Percentiles rank a stretch among this genome's conserved stretches.
These are phyloP conservation scores for Hymenochirus boettgeri DNA, from an alignment of 2,113 vertebrate species.

Conservation along the genomic window DNA sequence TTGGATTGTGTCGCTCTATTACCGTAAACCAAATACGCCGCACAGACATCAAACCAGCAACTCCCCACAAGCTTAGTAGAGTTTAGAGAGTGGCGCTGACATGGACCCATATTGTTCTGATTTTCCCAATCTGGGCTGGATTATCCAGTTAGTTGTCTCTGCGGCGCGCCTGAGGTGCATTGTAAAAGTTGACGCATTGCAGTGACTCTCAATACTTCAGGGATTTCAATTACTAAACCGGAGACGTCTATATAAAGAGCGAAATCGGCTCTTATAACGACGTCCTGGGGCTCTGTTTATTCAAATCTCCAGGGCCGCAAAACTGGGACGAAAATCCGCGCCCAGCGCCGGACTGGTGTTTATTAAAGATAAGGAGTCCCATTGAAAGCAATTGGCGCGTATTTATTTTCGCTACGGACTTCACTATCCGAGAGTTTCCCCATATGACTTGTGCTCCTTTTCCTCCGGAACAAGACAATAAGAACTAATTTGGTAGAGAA, in stretches of 20 bases:
- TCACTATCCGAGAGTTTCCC: neutral
- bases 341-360: neutral
- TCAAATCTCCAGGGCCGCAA: slow-evolving; percentile 7
- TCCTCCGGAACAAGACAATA: neutral
- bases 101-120: no score
- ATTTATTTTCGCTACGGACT: neutral
- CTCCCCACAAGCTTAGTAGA: slow-evolving; percentile 22
- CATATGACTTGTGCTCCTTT: neutral
- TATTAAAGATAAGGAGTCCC: slow-evolving; percentile 10
- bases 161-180: slow-evolving; percentile 16
- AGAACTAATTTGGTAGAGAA: neutral
- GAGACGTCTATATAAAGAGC: slow-evolving; percentile 39
- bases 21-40: slow-evolving; percentile 17
- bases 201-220: slow-evolving; percentile 19
- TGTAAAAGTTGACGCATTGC: slow-evolving; percentile 5
- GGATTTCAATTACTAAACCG: slow-evolving; percentile 27
- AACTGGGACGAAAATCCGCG: slow-evolving; percentile 10
- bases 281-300: slow-evolving; percentile 16
- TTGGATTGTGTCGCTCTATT: neutral
- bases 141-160: slow-evolving; percentile 12
- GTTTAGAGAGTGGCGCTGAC: no score
- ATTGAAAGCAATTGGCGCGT: neutral
- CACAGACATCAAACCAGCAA: slow-evolving; percentile 21
- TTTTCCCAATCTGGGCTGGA: slow-evolving; percentile 11
- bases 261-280: neutral